Percentiles rank a stretch among this genome's conserved stretches.
Evolutionary conservation across 1,140 invertebrate genomes (phyloP).

Genomic region (Diprion similis): DNA sequence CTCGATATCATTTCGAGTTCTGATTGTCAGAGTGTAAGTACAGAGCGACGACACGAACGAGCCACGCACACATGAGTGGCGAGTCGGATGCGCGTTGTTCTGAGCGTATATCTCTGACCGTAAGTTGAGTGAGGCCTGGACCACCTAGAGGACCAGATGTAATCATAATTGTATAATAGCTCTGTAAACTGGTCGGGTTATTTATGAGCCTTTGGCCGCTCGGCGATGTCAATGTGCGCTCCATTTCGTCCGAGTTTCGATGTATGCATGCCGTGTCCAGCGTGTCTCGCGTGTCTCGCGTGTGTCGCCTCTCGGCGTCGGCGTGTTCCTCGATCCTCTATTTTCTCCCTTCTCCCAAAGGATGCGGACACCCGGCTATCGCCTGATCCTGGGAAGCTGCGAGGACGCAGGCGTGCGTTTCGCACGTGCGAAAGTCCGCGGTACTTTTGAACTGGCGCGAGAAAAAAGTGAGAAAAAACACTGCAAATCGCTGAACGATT

Average conservation of each 20-base stretch:
- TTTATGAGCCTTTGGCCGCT: conserved; percentile 54
- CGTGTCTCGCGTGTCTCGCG: conserved; percentile 11
- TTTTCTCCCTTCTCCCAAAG: background rate
- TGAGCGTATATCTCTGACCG: background rate
- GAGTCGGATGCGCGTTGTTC: too few species aligned
- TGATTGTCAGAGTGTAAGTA: too few species aligned
- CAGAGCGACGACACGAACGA: too few species aligned
- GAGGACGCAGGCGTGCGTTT: too few species aligned
- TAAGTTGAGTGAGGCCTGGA: conserved; percentile 26
- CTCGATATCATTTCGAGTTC: too few species aligned
- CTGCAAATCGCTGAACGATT: too few species aligned
- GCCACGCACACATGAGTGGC: too few species aligned
- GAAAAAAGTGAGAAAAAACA: too few species aligned
- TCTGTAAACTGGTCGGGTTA: conserved; percentile 52
- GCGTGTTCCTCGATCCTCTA: background rate
- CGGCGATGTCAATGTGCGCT: conserved; percentile 49
- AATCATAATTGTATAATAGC: conserved; percentile 61
- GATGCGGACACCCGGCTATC: background rate
- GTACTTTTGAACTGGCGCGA: too few species aligned
- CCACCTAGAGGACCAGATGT: conserved; percentile 53
- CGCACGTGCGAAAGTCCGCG: too few species aligned
- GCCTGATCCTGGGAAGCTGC: background rate
- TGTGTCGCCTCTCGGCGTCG: conserved; percentile 17
- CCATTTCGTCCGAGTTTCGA: conserved; percentile 37
- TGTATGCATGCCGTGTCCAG: conserved; percentile 20